Evolutionary conservation across 2,888 invertebrate genomes (phyloP).

Genomic region (Lamellibrachia columna): DNA sequence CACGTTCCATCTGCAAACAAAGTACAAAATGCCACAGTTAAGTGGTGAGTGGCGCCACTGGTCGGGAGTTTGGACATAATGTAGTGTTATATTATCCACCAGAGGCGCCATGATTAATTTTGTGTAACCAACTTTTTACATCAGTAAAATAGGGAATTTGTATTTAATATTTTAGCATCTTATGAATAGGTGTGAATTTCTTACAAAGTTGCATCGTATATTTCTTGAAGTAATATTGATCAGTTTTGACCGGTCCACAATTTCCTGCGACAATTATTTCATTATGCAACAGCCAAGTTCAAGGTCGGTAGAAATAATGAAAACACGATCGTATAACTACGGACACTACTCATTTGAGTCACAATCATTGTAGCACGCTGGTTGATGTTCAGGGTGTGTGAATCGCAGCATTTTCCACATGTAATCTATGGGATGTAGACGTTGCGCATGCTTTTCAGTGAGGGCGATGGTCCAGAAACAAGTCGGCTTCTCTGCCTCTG

Average conservation of each 20-base stretch:
- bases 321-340: background rate
- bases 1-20: too few species aligned
- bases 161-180: background rate
- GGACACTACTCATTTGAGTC: background rate
- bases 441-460: background rate
- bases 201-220: background rate
- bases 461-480: background rate
- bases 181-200: background rate
- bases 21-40: too few species aligned
- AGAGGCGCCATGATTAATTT: too few species aligned
- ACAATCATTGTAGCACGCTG: background rate
- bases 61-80: too few species aligned
- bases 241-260: background rate
- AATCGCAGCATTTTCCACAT: background rate
- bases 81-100: too few species aligned
- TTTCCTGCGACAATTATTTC: background rate
- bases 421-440: background rate
- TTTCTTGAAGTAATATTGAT: background rate
- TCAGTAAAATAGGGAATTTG: background rate
- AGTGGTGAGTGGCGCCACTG: too few species aligned
- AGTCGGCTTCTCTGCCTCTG: background rate
- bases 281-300: conserved; percentile 6
- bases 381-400: background rate
- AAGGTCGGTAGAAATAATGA: background rate
- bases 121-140: too few species aligned